A percentile compares a stretch with the other conserved stretches of the same genome.
Conservation (phyloP, 1,140 invertebrate genomes). For the Lepidurus apus region DNA sequence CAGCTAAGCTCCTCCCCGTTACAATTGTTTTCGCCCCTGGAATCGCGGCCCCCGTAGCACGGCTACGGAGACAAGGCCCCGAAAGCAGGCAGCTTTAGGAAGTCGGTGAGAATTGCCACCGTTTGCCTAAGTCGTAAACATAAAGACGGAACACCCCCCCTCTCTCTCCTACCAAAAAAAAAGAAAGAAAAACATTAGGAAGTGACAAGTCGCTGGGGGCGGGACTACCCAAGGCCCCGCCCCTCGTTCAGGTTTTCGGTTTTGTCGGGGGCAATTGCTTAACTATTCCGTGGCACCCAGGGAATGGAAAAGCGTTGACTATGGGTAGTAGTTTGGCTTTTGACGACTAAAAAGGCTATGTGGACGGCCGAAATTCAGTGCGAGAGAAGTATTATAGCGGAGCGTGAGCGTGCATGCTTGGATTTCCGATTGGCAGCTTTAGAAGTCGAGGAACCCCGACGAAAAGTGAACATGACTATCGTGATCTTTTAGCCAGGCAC, state of each 20-base stretch:
- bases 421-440: conserved; percentile 21
- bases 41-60: neutral
- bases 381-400: conserved; percentile 12
- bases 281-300: too few species aligned
- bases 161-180: too few species aligned
- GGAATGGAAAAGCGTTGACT: neutral
- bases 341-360: too few species aligned
- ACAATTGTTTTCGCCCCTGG: neutral
- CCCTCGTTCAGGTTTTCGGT: too few species aligned
- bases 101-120: neutral
- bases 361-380: neutral
- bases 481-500: conserved; percentile 9
- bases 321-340: too few species aligned
- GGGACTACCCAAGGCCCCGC: too few species aligned
- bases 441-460: neutral
- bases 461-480: conserved; percentile 8
- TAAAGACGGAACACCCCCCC: too few species aligned
- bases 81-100: neutral
- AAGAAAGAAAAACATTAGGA: too few species aligned
- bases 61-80: neutral
- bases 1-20: neutral
- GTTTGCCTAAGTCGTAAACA: neutral
- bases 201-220: too few species aligned
- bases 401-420: conserved; percentile 13
- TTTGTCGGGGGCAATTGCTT: too few species aligned